Evolutionary conservation across 2,797 vertebrate species (phyloP), one percentile per base, ranked within the genome.

Genomic region (Hydrocynus forskahlii): DNA sequence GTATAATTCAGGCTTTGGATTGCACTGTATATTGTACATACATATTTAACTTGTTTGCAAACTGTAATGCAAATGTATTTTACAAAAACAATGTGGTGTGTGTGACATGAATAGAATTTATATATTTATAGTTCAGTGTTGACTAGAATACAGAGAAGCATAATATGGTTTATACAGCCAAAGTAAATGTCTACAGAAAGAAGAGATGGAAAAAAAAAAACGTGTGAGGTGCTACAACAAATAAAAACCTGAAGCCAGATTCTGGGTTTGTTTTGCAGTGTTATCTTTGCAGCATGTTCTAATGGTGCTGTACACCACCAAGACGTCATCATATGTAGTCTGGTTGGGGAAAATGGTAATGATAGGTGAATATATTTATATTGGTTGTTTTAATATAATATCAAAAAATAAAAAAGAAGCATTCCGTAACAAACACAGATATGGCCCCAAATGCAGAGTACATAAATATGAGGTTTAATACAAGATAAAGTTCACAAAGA

Each of bases 11-110:
- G 43, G 13, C 48, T 60, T 16, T 48, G 40, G 6, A 48, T 43
- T 29, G 57, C 68, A 52, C 17, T 81, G 74, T 81, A 55, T 72
- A 81, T 76, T 70, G 73, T 81, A 81, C 17, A 70, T 70, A 60
- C 2, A 25, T 50, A 52, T 73, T 66, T 69, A 23, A 4, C 25
- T 62, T 62, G 59, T 75, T 69, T 76, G 38, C 13, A 13, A 14
- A 52, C 21, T 71, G 76, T 79, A 79, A 71, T 78, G 71, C 62
- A 78, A 8, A 48, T 48, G 12, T 52, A 13, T 52, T 52, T 52
- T 13, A 50, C 48, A 50, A 50, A 3, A 52, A 19, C 16, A 55
- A 19, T 19, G 54, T 55, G 54, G 12, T 52, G 54, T 57, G 54
- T 57, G 54, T 57, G 54, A 57, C 12, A 17, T 67, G n/a, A 68